phyloP scores from a whole-genome alignment of 2,797 vertebrate genomes.

The Hydrolagus colliei region DNA sequence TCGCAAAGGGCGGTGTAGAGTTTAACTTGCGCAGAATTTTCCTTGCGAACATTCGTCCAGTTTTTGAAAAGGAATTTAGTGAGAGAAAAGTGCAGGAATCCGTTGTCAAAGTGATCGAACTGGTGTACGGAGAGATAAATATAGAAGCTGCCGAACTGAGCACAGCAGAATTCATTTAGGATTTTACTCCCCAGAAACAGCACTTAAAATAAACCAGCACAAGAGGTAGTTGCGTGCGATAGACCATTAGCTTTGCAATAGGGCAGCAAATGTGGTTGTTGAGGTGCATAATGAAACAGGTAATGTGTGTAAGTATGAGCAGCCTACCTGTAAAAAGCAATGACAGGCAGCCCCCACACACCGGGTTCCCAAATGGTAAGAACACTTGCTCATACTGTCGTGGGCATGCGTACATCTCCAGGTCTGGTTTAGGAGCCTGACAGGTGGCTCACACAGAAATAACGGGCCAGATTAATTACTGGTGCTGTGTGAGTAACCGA shows the following conservation, averaged over 20 bases:
- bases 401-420: no score
- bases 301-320: no score
- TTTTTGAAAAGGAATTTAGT: neutral
- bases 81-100: neutral
- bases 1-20: neutral
- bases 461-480: no score
- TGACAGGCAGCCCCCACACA: no score
- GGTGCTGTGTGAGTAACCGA: no score
- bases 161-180: conserved; percentile 6
- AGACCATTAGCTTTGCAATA: neutral
- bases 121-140: neutral
- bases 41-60: neutral
- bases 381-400: no score
- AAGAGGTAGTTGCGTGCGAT: neutral
- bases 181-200: neutral
- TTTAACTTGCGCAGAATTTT: neutral
- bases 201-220: conserved; percentile 3
- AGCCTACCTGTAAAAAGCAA: no score
- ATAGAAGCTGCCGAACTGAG: neutral
- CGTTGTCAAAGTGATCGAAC: neutral
- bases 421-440: no score
- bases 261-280: neutral
- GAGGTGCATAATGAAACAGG: no score
- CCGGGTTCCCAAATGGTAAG: no score
- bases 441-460: no score